Evolutionary conservation across 2,113 vertebrate species (phyloP).

Genomic region (Protomyctophum bolini): DNA sequence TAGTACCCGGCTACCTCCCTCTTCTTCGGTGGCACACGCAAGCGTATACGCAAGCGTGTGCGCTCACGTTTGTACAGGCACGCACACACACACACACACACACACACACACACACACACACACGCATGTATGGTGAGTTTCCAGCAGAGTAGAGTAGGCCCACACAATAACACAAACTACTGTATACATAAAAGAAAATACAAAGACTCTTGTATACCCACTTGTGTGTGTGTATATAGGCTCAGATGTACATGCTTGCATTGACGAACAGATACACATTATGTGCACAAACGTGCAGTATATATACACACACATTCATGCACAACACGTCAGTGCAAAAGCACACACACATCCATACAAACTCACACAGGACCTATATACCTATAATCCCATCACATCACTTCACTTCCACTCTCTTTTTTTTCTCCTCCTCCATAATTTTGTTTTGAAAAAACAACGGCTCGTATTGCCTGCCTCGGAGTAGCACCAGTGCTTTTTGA

Average conservation of each 20-base stretch:
- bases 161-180: no score
- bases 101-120: slow-evolving; percentile 29
- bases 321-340: not conserved
- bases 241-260: not conserved
- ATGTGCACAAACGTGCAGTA: no score
- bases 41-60: slow-evolving; percentile 27
- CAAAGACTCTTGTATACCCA: not conserved
- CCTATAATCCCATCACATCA: slow-evolving; percentile 45
- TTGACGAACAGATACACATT: not conserved
- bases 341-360: not conserved
- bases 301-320: slow-evolving; percentile 3
- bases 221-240: not conserved
- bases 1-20: no score
- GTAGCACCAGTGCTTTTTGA: slow-evolving; percentile 51
- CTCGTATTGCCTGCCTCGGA: slow-evolving; percentile 69
- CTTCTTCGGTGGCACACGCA: slow-evolving; percentile 2
- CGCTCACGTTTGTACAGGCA: not conserved
- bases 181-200: no score
- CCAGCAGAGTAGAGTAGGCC: no score
- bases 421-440: slow-evolving; percentile 59
- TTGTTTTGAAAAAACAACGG: slow-evolving; percentile 73
- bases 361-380: slow-evolving; percentile 5
- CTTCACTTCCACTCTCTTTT: slow-evolving; percentile 43
- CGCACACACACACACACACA: not conserved
- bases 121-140: slow-evolving; percentile 12